These are phyloP conservation scores for Drosophila rellima DNA, from an alignment of 2,888 invertebrate genomes.

Conservation along the genomic window DNA sequence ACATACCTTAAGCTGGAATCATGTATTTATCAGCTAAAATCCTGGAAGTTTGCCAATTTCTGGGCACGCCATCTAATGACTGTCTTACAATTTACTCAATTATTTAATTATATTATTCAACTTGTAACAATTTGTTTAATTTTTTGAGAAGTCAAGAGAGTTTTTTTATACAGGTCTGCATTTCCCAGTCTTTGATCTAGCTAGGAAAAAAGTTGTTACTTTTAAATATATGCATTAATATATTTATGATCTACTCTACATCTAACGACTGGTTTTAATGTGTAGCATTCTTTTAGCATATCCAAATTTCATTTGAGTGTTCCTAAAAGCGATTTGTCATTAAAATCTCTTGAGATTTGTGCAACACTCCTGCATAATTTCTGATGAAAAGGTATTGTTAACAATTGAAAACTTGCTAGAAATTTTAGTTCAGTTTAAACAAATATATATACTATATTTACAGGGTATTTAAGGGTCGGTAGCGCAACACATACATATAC, in stretches of 20 bases:
- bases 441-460: neutral
- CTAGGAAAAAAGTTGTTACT: no score
- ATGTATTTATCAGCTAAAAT: neutral
- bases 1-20: neutral
- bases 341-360: no score
- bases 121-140: neutral
- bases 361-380: no score
- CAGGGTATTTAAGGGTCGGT: neutral
- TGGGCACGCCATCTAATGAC: neutral
- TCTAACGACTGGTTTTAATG: neutral
- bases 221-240: no score
- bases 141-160: neutral
- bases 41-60: neutral
- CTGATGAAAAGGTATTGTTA: no score
- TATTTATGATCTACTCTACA: no score
- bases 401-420: no score
- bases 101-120: conserved; percentile 9
- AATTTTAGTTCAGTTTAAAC: no score
- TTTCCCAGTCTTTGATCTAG: neutral
- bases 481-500: neutral
- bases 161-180: neutral
- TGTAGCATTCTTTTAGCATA: neutral
- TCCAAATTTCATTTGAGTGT: no score
- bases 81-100: conserved; percentile 4
- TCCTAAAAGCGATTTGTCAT: no score